A percentile compares a stretch with the other conserved stretches of the same genome.
phyloP scores from a whole-genome alignment of 2,888 invertebrate genomes.

The Cerastis rubricosa region DNA sequence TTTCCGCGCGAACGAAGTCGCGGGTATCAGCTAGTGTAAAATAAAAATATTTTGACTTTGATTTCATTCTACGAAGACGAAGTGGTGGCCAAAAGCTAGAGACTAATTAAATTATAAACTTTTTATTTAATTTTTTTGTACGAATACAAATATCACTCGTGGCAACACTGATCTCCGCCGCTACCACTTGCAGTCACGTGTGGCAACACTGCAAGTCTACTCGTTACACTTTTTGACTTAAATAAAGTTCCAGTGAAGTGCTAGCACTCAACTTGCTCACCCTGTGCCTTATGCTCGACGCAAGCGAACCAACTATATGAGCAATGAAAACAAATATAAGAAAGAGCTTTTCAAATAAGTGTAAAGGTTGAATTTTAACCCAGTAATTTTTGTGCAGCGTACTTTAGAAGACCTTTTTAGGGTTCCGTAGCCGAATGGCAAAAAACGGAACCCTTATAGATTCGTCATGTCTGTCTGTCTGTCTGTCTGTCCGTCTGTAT shows the following conservation, averaged over 20 bases:
- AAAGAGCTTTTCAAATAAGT: slow-evolving; percentile 11
- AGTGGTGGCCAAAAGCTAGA: background rate
- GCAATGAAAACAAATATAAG: slow-evolving; percentile 17
- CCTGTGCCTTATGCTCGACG: slow-evolving; percentile 9
- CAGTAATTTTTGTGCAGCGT: background rate
- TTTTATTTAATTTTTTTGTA: background rate
- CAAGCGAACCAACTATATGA: background rate
- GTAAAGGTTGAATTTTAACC: slow-evolving; percentile 5
- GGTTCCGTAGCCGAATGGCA: too few relatives aligned
- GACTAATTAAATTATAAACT: background rate
- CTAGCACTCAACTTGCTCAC: slow-evolving; percentile 6
- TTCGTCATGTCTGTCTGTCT: too few relatives aligned
- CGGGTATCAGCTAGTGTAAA: too few relatives aligned
- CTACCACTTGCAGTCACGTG: background rate
- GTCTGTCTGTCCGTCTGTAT: too few relatives aligned
- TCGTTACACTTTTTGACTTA: slow-evolving; percentile 33
- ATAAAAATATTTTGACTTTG: too few relatives aligned
- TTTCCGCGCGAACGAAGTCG: too few relatives aligned
- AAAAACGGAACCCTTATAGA: too few relatives aligned
- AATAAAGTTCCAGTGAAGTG: slow-evolving; percentile 28
- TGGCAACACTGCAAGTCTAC: slow-evolving; percentile 13
- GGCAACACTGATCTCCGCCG: background rate
- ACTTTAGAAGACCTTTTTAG: background rate
- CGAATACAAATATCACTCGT: background rate
- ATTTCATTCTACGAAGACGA: background rate